Evolutionary conservation across 2,797 vertebrate genomes (phyloP), one percentile per base, ranked within the genome.

Genomic region (Myripristis murdjan): DNA sequence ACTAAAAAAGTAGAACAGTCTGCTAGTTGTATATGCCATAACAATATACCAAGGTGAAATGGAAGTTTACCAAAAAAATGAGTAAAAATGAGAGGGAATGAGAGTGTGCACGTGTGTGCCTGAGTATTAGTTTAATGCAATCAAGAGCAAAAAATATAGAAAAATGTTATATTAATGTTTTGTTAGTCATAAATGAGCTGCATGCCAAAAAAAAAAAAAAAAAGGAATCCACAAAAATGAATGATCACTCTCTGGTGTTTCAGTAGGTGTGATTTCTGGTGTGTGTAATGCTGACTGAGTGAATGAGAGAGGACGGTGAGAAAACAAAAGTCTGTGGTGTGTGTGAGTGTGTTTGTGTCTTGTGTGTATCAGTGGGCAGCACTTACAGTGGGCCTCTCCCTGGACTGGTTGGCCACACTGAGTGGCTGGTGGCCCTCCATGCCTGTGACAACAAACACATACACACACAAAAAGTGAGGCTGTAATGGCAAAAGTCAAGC

Each of bases 301-400:
- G 6, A 33, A 7, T 12, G 35, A 33, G 12, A 12, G 18, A 6
- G n/a, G 11, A 35, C 5, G n/a, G n/a, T n/a, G n/a, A n/a, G n/a
- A n/a, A n/a, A n/a, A n/a, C n/a, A n/a, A n/a, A 39, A 4, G 54
- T 4, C 15, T 18, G 49, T 52, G 14, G 23, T 26, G 18, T 57
- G 31, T 57, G 54, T 39, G 54, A 39, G 39, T 31, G 43, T 46
- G 46, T 48, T 26, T 58, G 56, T 22, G 37, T n/a, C n/a, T n/a
- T 14, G 37, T 24, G 37, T 26, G 56, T 41, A 5, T 37, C 35
- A 8, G 57, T 15, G 53, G 8, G 23, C 9, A 10, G 31, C n/a
- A 92, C 93, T 97, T 90, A 98, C 97, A 77, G 95, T 92, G 77
- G 96, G 93, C 84, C 96, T 96, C 86, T 98, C 96, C 91, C 95